Evolutionary conservation across 2,797 vertebrate genomes (phyloP), one percentile per base, ranked within the genome.

Genomic region (Limnodromus scolopaceus): DNA sequence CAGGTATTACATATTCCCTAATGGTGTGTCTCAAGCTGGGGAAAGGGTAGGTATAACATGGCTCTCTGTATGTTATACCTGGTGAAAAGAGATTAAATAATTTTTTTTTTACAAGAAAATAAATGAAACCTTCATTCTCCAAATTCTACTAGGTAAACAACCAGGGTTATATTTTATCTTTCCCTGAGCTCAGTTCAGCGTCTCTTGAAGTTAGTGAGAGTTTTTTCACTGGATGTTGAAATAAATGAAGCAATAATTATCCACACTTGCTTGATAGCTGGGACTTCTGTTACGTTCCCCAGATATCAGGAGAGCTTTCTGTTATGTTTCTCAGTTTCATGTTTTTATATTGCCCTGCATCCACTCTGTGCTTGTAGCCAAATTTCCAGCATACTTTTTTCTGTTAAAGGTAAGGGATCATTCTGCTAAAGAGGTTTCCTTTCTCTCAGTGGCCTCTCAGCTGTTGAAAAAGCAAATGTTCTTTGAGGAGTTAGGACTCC

Each of bases 211-310:
- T 65, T 63, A 96, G 25, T 65, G 28, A 68, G 53, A 76, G 15
- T 23, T 58, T 93, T 90, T 94, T 74, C 71, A 90, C 14, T 46
- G 36, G 38, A 65, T 53, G 22, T 48, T 71, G 38, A 95, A 87
- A 84, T 74, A 77, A 38, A 57, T n/a, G 25, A 93, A 89, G 38
- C 32, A 86, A 63, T 74, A 85, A 95, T 82, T 87, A 83, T 63
- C 28, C 48, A 63, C 12, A 36, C 7, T 34, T 87, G 9, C 14
- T 89, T 81, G 45, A 71, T 84, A 93, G 65, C 23, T 49, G 24
- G 16, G 32, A 71, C 15, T 27, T 92, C 54, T 54, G 32, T n/a
- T 70, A 16, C 48, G 14, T 76, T 92, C 23, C 46, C 51, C 11
- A 93, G 36, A 57, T 55, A 89, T 9, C 16, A 74, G 39, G 41